Base-by-base conservation (phyloP, 2,797 vertebrate species). In the Diglossa cyanea region DNA sequence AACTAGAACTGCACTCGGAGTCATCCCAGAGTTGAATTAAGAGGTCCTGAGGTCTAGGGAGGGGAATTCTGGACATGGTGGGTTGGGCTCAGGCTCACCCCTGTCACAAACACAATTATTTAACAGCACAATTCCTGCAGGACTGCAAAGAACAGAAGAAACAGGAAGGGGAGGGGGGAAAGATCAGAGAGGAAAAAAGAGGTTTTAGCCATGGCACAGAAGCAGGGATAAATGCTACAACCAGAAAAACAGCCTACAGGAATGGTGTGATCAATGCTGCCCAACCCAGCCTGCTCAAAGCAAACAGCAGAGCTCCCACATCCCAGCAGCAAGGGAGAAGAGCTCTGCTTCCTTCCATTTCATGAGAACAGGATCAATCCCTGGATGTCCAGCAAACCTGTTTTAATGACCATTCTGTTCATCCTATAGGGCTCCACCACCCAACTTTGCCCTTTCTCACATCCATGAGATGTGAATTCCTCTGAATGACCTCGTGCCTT, bases 1-100 rank as follows among this genome's bases (percentile, higher is more conserved):
- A 82, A 77, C 84, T 54, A 24, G 60, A 82, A 51, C 80, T 33
- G 30, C 55, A 86, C 65, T 82, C 17, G 0, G 31, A 96, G 82
- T 50, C 73, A 82, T 92, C 87, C 71, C 77, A 86, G 87, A 45
- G 53, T 51, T 93, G 81, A 95, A 92, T 44, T 79, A 44, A 88
- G 73, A 79, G 86, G 77, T 97, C 74, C 58, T 88, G 91, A 95
- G 94, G 80, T 94, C 74, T 51, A 61, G 30, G 80, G 54, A 91
- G 55, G 61, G 80, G 89, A 95, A 90, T 86, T 94, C 74, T 90
- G 92, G 91, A 61, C 40, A 13, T 7, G 9, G 35, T 25, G 70
- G 74, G 48, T 53, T 76, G 79, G 60, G 53, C 51, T 91, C 58
- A 93, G 58, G 50, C 71, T 95, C 70, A 40, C 45, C 48, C 40